phyloP scores from a whole-genome alignment of 2,888 invertebrate genomes.

The Caenorhabditis angaria region DNA sequence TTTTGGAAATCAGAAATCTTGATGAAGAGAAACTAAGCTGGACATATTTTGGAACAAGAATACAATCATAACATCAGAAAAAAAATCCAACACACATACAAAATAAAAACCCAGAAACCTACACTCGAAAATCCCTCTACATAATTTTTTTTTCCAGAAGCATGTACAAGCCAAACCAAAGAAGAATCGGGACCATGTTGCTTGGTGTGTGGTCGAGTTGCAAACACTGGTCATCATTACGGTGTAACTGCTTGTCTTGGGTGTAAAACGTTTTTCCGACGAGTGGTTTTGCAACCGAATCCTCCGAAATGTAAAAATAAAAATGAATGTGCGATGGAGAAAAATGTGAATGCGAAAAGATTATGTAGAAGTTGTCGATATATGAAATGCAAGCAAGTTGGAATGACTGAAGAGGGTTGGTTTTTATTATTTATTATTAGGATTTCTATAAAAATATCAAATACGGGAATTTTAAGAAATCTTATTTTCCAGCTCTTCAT shows the following conservation, averaged over 20 bases:
- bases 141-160: slow-evolving; percentile 9
- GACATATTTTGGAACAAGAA: too few species aligned
- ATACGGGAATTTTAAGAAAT: not conserved
- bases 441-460: too few species aligned
- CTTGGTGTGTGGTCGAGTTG: slow-evolving; percentile 49
- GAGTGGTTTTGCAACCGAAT: slow-evolving; percentile 44
- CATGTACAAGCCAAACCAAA: slow-evolving; percentile 7
- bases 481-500: slow-evolving; percentile 45
- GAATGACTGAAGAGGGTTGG: slow-evolving; percentile 52
- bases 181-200: slow-evolving; percentile 26
- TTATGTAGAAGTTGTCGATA: slow-evolving; percentile 52
- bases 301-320: slow-evolving; percentile 49
- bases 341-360: slow-evolving; percentile 43
- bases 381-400: slow-evolving; percentile 47
- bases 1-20: too few species aligned
- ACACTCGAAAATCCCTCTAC: not conserved
- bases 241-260: slow-evolving; percentile 53
- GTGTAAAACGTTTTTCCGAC: slow-evolving; percentile 52
- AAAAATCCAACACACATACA: too few species aligned
- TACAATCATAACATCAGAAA: too few species aligned
- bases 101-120: too few species aligned
- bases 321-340: slow-evolving; percentile 47
- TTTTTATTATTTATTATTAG: too few species aligned
- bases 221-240: slow-evolving; percentile 57
- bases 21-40: too few species aligned